Evolutionary conservation across 2,888 invertebrate genomes (phyloP).

Genomic region (Platycheirus albimanus): DNA sequence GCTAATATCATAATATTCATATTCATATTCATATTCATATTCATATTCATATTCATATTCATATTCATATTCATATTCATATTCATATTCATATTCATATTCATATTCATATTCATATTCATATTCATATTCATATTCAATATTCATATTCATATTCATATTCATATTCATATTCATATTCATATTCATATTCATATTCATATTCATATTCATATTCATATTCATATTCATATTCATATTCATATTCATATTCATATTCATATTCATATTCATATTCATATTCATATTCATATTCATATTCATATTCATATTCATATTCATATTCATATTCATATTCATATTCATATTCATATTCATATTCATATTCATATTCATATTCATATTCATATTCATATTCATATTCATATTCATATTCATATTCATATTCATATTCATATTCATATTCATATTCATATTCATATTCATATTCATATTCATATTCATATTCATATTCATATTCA

Average conservation of each 20-base stretch:
- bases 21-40: neutral
- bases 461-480: neutral
- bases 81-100: neutral
- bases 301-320: neutral
- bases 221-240: neutral
- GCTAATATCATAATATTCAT: no score
- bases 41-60: neutral
- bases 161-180: neutral
- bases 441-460: neutral
- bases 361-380: neutral
- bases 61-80: neutral
- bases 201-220: neutral
- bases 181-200: neutral
- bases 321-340: neutral
- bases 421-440: neutral
- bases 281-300: neutral
- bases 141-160: neutral
- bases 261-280: neutral
- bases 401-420: neutral
- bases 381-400: neutral
- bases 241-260: neutral
- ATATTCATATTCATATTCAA: neutral
- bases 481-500: neutral
- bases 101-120: neutral
- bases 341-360: neutral